Base-by-base conservation (phyloP, 1,140 invertebrate genomes). In the Formica selysi region DNA sequence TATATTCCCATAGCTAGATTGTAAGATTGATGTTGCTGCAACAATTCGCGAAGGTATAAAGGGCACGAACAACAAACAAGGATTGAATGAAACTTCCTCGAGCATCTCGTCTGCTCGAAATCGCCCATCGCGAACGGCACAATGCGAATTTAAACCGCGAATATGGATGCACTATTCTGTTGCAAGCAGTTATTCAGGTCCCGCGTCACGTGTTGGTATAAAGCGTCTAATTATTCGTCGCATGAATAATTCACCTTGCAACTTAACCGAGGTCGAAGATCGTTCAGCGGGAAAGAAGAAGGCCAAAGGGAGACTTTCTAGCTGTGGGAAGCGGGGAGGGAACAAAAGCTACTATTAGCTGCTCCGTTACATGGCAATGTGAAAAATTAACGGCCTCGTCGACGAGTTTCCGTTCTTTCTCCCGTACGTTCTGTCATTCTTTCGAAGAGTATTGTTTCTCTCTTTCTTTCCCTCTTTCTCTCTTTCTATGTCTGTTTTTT, bases 221-320 rank as follows among this genome's bases (percentile, higher is more conserved):
- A 92, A 86, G 86, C 70, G 87, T 67, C 90, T 92, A 90, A 92
- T 91, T 91, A 91, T 91, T 90, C 90, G 80, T 22, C 13, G 62
- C 84, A 92, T 92, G 91, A 91, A 92, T 92, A 86, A 92, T 92
- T 92, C 90, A 92, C 51, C 54, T 84, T 70, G 85, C 89, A 80
- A 88, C 79, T 83, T 85, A 67, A 83, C 51, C 89, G 73, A 62
- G 64, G 62, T 59, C 70, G 76, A 81, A 88, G 88, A 87, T 54
- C 61, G 51, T 71, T 59, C 38, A 16, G 32, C 8, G 57, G 19
- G 11, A 26, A 87, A 59, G 68, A 83, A 76, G 76, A 73, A 44
- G 71, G 65, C 54, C 51, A 48, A 29, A 10, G 10, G 41, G 29
- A 19, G 41, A 16, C 13, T 48, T 48, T 11, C 44, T 3, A 48